These are phyloP conservation scores for Oenanthe oenanthe DNA, from an alignment of 2,113 vertebrate genomes.

Conservation along the genomic window DNA sequence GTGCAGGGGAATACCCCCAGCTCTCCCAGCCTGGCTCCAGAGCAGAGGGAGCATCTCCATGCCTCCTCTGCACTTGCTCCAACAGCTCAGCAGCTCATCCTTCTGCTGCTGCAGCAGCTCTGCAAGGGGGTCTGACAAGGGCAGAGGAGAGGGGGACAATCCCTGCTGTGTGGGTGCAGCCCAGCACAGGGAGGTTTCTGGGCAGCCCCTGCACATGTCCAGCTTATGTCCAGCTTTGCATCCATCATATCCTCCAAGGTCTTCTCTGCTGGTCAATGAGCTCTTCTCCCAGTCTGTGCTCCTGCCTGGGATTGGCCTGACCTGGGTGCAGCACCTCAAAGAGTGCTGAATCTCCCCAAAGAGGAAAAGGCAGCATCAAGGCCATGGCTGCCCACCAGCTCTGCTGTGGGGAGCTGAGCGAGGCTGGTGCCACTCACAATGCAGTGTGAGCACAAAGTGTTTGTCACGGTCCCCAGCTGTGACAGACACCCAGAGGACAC, in stretches of 20 bases:
- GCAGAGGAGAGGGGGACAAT: background rate
- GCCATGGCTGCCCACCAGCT: fast-evolving
- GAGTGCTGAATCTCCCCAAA: background rate
- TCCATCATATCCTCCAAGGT: background rate
- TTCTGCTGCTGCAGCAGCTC: background rate
- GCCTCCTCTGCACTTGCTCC: background rate
- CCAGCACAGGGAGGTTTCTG: background rate
- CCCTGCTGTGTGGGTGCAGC: background rate
- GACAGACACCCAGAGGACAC: background rate
- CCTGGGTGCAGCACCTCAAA: background rate
- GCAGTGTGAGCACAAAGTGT: background rate
- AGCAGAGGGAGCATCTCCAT: fast-evolving
- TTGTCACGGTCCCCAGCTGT: fast-evolving
- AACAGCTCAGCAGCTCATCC: fast-evolving
- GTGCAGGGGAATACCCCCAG: background rate
- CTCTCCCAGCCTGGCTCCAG: background rate
- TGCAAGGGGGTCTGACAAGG: background rate
- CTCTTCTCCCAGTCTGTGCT: background rate
- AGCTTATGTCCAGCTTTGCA: background rate
- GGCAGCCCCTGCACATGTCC: no score
- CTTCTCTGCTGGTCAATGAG: background rate
- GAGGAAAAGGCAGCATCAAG: fast-evolving
- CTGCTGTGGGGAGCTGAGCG: background rate
- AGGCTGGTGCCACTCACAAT: no score
- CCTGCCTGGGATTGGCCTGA: background rate